These are phyloP conservation scores for Mesembrinibis cayennensis DNA, from an alignment of 2,113 vertebrate genomes.

Conservation along the genomic window DNA sequence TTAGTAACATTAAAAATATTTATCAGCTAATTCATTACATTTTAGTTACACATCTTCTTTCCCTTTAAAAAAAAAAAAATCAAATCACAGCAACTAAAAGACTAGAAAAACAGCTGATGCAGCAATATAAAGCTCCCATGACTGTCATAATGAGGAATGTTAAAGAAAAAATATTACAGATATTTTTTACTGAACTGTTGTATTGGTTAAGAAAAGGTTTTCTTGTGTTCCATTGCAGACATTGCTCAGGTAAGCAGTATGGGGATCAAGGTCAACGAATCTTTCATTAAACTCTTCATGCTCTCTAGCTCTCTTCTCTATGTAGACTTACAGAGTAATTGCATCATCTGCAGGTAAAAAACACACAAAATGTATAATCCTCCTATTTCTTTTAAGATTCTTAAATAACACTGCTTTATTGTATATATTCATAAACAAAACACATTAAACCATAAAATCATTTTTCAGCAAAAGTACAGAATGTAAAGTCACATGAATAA, in stretches of 20 bases:
- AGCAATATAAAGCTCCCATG: not conserved
- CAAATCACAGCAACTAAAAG: not conserved
- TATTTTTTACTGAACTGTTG: not conserved
- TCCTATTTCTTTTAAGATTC: not conserved
- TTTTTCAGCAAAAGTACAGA: not conserved
- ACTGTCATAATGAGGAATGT: not conserved
- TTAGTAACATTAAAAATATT: constrained; percentile 40
- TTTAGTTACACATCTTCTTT: not conserved
- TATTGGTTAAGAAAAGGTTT: not conserved
- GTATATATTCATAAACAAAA: not conserved
- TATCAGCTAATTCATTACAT: not conserved
- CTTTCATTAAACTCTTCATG: not conserved
- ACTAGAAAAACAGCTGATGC: not conserved
- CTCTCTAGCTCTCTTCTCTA: not conserved
- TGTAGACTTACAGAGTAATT: not conserved
- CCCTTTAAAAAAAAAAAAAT: not conserved
- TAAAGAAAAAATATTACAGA: constrained; percentile 8
- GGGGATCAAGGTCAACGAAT: not conserved
- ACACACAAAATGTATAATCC: not conserved
- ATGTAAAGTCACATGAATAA: not conserved
- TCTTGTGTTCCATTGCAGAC: not conserved
- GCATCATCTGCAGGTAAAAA: not conserved
- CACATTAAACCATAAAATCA: not conserved
- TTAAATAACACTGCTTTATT: not conserved
- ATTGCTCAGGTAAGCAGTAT: not conserved